Percentiles rank a stretch among this genome's conserved stretches.
Conservation (phyloP, 1,140 invertebrate genomes). For the Planococcus citri region DNA sequence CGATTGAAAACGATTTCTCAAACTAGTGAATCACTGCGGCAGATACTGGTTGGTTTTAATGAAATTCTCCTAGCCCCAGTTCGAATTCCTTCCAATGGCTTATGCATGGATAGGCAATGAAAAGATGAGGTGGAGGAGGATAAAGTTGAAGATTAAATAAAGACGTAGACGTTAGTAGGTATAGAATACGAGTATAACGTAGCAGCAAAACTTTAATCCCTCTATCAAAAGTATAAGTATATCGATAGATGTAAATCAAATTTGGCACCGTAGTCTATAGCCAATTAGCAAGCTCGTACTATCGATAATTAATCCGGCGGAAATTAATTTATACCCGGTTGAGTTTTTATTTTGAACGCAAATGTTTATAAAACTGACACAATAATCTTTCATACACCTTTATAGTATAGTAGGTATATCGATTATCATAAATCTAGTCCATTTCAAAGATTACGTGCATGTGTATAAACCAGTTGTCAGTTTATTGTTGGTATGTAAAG, state of each 20-base stretch:
- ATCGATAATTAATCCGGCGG: neutral
- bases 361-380: conserved; percentile 7
- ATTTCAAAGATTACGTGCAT: neutral
- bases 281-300: neutral
- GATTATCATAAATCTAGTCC: conserved; percentile 3
- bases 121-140: too few relatives aligned
- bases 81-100: too few relatives aligned
- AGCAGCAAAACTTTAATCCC: neutral
- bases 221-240: neutral
- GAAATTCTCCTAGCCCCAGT: too few relatives aligned
- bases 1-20: too few relatives aligned
- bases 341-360: neutral
- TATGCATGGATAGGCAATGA: too few relatives aligned
- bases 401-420: too few relatives aligned
- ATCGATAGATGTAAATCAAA: neutral
- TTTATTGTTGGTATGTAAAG: neutral
- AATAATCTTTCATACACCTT: neutral
- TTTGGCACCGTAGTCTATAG: neutral
- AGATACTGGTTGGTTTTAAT: too few relatives aligned
- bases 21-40: too few relatives aligned
- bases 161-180: too few relatives aligned
- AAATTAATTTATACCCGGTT: neutral
- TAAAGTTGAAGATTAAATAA: neutral
- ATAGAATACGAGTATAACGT: too few relatives aligned
- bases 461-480: conserved; percentile 2